Conservation (phyloP, 1,140 invertebrate species). For the Homarus americanus region DNA sequence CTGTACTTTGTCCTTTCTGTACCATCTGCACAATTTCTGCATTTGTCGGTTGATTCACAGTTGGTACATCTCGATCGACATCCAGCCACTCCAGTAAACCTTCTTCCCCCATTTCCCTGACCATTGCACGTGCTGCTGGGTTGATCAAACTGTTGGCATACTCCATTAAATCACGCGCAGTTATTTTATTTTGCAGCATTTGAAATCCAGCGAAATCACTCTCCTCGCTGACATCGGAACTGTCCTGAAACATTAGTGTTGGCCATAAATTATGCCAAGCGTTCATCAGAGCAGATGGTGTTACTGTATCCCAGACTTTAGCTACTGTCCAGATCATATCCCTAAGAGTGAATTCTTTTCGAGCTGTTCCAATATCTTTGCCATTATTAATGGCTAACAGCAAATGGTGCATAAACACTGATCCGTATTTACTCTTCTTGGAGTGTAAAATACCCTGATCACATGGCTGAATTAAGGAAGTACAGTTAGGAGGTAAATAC, state of each 20-base stretch:
- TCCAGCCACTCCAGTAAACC: too few relatives aligned
- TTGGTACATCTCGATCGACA: too few relatives aligned
- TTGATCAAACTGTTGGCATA: background rate
- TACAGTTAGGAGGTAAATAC: too few relatives aligned
- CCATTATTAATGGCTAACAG: background rate
- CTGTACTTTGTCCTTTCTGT: background rate
- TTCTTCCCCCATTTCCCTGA: too few relatives aligned
- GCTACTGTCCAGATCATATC: background rate
- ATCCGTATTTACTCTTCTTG: background rate
- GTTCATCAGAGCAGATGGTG: background rate
- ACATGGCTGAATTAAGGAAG: too few relatives aligned
- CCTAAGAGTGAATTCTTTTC: background rate
- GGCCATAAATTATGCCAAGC: background rate
- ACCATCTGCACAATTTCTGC: slow-evolving; percentile 1
- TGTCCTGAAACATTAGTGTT: background rate
- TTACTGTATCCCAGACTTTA: background rate
- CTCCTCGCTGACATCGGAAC: background rate
- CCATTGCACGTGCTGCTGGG: background rate
- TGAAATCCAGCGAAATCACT: background rate
- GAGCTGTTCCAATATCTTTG: background rate
- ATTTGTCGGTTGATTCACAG: background rate
- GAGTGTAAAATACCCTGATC: too few relatives aligned
- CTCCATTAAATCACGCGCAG: background rate
- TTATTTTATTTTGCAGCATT: background rate
- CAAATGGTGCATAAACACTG: background rate